Evolutionary conservation across 1,140 invertebrate genomes (phyloP).

Genomic region (Rhopalosiphum maidis): DNA sequence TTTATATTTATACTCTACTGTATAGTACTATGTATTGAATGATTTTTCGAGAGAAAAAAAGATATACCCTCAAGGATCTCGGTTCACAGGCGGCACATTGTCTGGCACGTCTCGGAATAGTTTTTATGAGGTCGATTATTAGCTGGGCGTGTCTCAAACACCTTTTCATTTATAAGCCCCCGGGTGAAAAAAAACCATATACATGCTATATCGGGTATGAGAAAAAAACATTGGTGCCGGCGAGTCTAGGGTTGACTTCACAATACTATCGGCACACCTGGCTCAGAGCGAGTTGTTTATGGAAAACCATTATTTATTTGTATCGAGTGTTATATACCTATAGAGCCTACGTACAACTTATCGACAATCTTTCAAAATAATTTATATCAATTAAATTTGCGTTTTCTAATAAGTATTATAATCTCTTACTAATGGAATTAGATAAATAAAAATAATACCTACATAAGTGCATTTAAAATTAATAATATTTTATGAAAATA

Average conservation of each 20-base stretch:
- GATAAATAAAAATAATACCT: neutral
- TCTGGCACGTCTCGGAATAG: slow-evolving; percentile 46
- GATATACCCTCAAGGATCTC: neutral
- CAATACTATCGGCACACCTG: slow-evolving; percentile 52
- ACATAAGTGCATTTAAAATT: neutral
- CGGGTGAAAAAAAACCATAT: slow-evolving; percentile 36
- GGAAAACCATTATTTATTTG: slow-evolving; percentile 33
- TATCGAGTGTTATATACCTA: slow-evolving; percentile 2
- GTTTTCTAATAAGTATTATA: neutral
- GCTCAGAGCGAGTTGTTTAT: slow-evolving; percentile 34
- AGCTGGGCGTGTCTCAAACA: slow-evolving; percentile 50
- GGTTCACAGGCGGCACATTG: slow-evolving; percentile 43
- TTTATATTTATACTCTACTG: neutral
- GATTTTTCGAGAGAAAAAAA: neutral
- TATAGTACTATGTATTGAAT: neutral
- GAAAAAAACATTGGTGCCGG: slow-evolving; percentile 52
- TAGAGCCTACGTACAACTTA: neutral
- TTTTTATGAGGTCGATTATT: slow-evolving; percentile 57
- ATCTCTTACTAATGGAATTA: neutral
- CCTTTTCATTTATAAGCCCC: slow-evolving; percentile 38
- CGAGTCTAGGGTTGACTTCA: slow-evolving; percentile 54
- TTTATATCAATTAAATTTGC: neutral
- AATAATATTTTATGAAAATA: neutral
- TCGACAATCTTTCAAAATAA: slow-evolving; percentile 11
- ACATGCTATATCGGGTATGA: neutral